Base-by-base conservation (phyloP, 2,888 invertebrate species). In the Timema podura region DNA sequence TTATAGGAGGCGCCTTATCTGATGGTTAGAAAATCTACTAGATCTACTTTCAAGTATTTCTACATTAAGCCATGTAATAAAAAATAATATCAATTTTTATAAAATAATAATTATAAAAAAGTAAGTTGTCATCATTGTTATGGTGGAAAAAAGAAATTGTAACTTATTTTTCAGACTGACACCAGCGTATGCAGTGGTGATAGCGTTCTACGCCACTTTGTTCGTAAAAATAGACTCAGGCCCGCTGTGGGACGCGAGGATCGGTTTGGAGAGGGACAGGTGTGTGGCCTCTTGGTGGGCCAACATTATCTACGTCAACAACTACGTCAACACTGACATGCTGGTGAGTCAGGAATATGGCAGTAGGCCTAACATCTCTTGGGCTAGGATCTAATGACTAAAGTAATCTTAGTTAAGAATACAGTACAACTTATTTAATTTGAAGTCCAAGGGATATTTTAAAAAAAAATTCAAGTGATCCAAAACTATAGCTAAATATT, bases 151-250 rank as follows among this genome's bases (percentile, higher is more conserved):
- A n/a, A 54, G 0, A 6, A 6, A 54, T 54, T 54, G n/a, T 0
- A 54, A 54, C 6, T 46, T 48, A 46, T 68, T 48, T 54, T 82
- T 65, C 78, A 90, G 90, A 76, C 84, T 92, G 73, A 91, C 91
- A 11, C 92, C 92, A 65, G 88, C 90, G 0, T 92, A 92, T 76
- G 77, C 88, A 70, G 85, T 91, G 0, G 85, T 92, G 15, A 85
- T 93, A 77, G 85, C 88, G 30, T 87, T 92, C 76, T 91, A 91
- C 79, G 87, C 88, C 79, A 91, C 91, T 0, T 88, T 90, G 85
- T 82, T 91, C 67, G 84, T 87, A 5, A 86, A 87, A 77, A 80
- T 91, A 45, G 90, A 89, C 16, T 86, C 87, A 73, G 93, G 93
- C 0, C 93, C 92, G 0, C 81, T 92, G 65, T 93, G 92, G 93